Conservation (phyloP, 2,113 vertebrate genomes). For the Macroglossus sobrinus region DNA sequence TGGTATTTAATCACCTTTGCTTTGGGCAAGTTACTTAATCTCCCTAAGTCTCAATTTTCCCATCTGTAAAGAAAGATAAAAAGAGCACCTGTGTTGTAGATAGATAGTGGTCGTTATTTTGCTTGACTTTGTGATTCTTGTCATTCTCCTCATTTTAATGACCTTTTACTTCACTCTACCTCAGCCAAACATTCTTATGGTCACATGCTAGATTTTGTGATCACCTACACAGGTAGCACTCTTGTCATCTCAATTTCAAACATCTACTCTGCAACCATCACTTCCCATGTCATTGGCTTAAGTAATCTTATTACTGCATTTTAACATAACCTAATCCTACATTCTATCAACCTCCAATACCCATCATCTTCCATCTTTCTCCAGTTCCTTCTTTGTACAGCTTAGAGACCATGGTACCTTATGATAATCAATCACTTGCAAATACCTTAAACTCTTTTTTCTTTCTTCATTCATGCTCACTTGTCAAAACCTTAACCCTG, state of each 20-base stretch:
- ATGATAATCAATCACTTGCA: neutral
- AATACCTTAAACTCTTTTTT: neutral
- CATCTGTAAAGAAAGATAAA: neutral
- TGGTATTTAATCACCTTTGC: neutral
- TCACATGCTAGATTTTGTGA: neutral
- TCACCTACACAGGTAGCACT: neutral
- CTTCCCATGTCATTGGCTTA: neutral
- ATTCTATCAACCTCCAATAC: neutral
- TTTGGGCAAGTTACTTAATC: neutral
- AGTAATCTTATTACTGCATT: neutral
- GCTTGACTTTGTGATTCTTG: neutral
- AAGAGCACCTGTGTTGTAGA: neutral
- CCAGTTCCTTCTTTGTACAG: neutral
- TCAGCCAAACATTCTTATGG: neutral
- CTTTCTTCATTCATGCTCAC: neutral
- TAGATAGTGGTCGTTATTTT: neutral
- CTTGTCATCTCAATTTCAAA: neutral
- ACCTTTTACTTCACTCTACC: neutral
- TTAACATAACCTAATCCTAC: neutral
- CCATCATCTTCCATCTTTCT: neutral
- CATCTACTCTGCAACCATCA: neutral
- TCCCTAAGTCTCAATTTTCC: neutral
- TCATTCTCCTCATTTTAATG: neutral
- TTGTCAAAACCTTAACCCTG: neutral
- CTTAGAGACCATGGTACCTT: neutral